These are phyloP conservation scores for Cylas formicarius DNA, from an alignment of 1,140 invertebrate species.

Conservation along the genomic window DNA sequence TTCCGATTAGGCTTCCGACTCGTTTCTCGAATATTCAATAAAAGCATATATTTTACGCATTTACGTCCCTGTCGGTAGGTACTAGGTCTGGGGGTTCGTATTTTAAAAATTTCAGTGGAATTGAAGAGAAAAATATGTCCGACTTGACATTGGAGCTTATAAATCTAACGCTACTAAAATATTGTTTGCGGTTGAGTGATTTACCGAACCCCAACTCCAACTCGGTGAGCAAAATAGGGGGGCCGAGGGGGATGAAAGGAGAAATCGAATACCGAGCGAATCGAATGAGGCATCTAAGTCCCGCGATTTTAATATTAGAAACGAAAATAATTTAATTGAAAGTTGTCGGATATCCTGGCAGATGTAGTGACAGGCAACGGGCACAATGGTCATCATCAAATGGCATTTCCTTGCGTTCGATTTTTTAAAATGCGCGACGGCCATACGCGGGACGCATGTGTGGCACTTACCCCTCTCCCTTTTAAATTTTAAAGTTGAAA, in stretches of 20 bases:
- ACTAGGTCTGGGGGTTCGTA: no score
- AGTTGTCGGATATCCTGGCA: constrained; percentile 37
- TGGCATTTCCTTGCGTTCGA: constrained; percentile 32
- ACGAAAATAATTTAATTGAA: constrained; percentile 36
- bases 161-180: constrained; percentile 1
- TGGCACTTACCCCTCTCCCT: constrained; percentile 24
- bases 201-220: no score
- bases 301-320: neutral
- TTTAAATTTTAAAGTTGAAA: constrained; percentile 36
- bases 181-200: constrained; percentile 5
- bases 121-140: constrained; percentile 7
- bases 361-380: constrained; percentile 31
- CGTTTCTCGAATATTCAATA: no score
- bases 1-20: no score
- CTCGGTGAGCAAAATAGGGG: neutral
- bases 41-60: no score
- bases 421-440: constrained; percentile 24
- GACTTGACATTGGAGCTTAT: constrained; percentile 1
- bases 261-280: neutral
- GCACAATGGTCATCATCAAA: constrained; percentile 34
- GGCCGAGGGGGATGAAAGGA: neutral
- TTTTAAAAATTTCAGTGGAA: no score
- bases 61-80: no score
- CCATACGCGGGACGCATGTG: constrained; percentile 16
- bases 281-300: neutral